phyloP scores from a whole-genome alignment of 2,113 vertebrate species.

The Petaurus breviceps region DNA sequence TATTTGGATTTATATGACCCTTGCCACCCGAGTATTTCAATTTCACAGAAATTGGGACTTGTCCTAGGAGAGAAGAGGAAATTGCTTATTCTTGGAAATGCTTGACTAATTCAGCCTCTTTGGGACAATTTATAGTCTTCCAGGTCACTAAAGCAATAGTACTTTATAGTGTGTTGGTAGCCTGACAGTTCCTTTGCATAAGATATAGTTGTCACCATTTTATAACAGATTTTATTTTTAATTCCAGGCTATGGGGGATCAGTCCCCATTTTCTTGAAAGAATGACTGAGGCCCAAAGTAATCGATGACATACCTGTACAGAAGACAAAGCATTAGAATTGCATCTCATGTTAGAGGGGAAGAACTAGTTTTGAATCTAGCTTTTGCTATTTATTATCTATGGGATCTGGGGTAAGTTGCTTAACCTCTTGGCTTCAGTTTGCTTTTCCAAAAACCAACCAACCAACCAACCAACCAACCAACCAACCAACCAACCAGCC shows the following conservation, averaged over 20 bases:
- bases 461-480: background rate
- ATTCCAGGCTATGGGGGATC: background rate
- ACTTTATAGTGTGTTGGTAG: rapidly evolving
- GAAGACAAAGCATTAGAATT: background rate
- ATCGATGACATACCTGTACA: background rate
- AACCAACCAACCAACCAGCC: too few relatives aligned
- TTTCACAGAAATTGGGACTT: background rate
- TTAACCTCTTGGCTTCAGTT: background rate
- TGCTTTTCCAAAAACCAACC: background rate
- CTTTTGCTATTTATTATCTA: background rate
- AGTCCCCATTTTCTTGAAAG: background rate
- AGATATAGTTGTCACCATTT: background rate
- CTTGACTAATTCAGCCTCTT: background rate
- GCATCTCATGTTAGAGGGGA: background rate
- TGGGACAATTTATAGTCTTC: background rate
- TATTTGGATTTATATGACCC: background rate
- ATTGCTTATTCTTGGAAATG: background rate
- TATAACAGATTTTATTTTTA: background rate
- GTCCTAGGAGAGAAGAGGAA: background rate
- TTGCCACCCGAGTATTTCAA: background rate
- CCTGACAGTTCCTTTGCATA: background rate
- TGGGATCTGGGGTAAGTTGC: background rate
- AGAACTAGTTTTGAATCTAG: background rate
- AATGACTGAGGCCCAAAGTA: background rate
- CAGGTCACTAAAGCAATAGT: too few relatives aligned